Evolutionary conservation across 2,797 vertebrate genomes (phyloP).

Genomic region (Sciurus vulgaris): DNA sequence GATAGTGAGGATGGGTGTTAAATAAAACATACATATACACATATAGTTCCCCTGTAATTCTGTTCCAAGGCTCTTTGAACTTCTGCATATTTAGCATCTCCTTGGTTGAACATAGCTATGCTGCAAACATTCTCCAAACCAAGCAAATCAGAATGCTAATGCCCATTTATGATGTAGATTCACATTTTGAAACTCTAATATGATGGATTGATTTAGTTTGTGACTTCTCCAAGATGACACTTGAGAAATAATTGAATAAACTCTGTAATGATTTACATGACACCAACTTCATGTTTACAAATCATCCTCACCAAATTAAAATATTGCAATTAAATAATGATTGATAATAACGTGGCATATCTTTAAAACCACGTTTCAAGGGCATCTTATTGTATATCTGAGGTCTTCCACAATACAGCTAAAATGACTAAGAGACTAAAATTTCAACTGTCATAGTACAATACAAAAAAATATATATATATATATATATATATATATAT

Average conservation of each 20-base stretch:
- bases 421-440: conserved; percentile 78
- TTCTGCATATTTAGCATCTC: conserved; percentile 85
- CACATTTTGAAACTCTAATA: conserved; percentile 87
- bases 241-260: conserved; percentile 70
- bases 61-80: conserved; percentile 75
- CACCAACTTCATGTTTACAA: conserved; percentile 65
- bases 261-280: conserved; percentile 52
- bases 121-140: conserved; percentile 85
- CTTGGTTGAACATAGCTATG: conserved; percentile 71
- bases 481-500: too few species aligned
- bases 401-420: conserved; percentile 77
- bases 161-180: conserved; percentile 87
- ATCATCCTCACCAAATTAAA: conserved; percentile 73
- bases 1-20: conserved; percentile 66
- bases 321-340: conserved; percentile 63
- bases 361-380: conserved; percentile 67
- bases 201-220: conserved; percentile 56
- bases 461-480: too few species aligned
- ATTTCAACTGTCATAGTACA: conserved; percentile 79
- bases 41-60: conserved; percentile 65
- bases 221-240: conserved; percentile 67
- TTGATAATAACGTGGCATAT: conserved; percentile 62
- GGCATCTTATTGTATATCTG: conserved; percentile 58
- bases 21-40: conserved; percentile 72
- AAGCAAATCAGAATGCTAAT: conserved; percentile 87